phyloP scores from a whole-genome alignment of 1,140 invertebrate genomes.

The Acromyrmex charruanus region DNA sequence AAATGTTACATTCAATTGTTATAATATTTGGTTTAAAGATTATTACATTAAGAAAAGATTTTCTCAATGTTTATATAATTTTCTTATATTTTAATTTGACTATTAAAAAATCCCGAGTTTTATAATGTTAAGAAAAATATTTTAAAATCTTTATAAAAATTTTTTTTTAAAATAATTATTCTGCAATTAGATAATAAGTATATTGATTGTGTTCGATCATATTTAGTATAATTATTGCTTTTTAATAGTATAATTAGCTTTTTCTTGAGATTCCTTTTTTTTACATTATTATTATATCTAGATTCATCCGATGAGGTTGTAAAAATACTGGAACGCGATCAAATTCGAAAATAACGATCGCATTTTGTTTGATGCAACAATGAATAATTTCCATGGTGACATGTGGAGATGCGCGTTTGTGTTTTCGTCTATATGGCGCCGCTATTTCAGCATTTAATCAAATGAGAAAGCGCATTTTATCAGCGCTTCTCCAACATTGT shows the following conservation, averaged over 20 bases:
- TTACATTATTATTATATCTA: neutral
- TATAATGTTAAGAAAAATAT: neutral
- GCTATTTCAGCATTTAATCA: conserved; percentile 42
- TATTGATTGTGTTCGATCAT: neutral
- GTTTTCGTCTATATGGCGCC: neutral
- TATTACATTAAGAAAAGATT: neutral
- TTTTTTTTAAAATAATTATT: neutral
- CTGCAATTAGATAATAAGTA: neutral
- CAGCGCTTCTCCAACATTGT: neutral
- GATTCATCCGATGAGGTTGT: neutral
- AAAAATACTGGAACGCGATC: neutral
- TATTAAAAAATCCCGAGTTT: neutral
- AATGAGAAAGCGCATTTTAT: conserved; percentile 18
- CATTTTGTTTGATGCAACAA: neutral
- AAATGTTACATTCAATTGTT: neutral
- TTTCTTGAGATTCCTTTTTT: neutral
- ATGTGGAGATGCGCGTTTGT: neutral
- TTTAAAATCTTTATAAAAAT: neutral
- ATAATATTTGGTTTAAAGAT: neutral
- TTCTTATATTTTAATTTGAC: neutral
- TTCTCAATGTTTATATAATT: neutral
- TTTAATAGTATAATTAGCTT: neutral
- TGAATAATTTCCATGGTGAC: conserved; percentile 2
- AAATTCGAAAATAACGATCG: conserved; percentile 9
- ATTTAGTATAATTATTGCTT: too few species aligned